Evolutionary conservation across 2,797 vertebrate species (phyloP), one percentile per base, ranked within the genome.

Genomic region (Phrynocephalus vlangalii): DNA sequence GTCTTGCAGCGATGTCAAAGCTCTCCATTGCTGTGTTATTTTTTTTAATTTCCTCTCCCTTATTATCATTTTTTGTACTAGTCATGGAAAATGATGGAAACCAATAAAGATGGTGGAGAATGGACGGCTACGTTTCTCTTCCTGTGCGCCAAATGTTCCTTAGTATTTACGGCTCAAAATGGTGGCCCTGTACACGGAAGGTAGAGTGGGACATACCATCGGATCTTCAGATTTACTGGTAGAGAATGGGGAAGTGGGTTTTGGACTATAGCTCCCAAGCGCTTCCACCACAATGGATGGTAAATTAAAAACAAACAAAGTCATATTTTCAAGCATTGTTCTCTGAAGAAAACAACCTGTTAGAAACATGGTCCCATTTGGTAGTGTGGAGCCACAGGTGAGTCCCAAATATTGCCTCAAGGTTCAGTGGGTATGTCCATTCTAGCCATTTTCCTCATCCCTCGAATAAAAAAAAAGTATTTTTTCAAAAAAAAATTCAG

Each of bases 101-200:
- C 22, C 38, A 94, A 94, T 92, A 95, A 95, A 95, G 86, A 90
- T 89, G 86, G 86, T 71, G 82, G 79, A 87, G 91, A 83, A 91
- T 87, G 84, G 83, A 85, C 86, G 87, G 73, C 82, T 89, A 84
- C 75, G 44, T 76, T 13, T 84, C 11, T 22, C 44, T 13, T 87
- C 50, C 1, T 85, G 81, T 80, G 10, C 26, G 52, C n/a, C 33
- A 83, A 77, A 73, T 22, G 20, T 75, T 7, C n/a, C 86, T 82
- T 52, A 13, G 20, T 22, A 33, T 16, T 6, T 44, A 80, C 67
- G n/a, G 15, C 1, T 2, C 15, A 44, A 38, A 60, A 1, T 63
- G 26, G 2, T 24, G 48, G 20, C 22, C 26, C n/a, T 1, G 22
- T 20, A 15, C 9, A 18, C 28, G 73, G 30, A 20, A 5, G 10